phyloP scores from a whole-genome alignment of 2,113 vertebrate genomes.

The Marmota flaviventris region DNA sequence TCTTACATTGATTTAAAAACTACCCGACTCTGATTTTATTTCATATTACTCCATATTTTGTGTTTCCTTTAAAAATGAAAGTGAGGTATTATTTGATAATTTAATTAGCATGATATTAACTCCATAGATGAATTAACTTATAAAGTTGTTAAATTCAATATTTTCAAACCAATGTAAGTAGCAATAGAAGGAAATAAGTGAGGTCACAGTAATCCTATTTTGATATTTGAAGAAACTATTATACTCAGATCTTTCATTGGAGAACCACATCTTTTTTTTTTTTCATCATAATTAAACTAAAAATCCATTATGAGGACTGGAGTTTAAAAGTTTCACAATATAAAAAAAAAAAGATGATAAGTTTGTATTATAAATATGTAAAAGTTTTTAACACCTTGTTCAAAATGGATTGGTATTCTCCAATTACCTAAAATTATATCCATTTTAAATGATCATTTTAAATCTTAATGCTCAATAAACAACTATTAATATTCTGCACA shows the following conservation, averaged over 20 bases:
- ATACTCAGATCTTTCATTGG: background rate
- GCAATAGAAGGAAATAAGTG: background rate
- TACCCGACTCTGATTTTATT: background rate
- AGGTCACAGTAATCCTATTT: background rate
- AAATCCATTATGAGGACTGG: background rate
- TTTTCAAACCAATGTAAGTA: background rate
- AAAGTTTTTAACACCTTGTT: constrained; percentile 13
- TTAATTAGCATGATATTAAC: constrained; percentile 13
- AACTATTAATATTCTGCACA: background rate
- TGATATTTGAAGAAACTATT: background rate
- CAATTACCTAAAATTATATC: constrained; percentile 41
- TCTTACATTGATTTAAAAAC: background rate
- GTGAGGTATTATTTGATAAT: background rate
- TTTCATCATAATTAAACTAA: constrained; percentile 25
- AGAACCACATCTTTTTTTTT: background rate
- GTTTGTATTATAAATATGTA: background rate
- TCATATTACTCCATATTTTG: background rate
- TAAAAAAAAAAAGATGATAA: constrained; percentile 1
- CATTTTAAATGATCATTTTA: background rate
- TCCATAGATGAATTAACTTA: background rate
- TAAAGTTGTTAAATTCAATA: background rate
- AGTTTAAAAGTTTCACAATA: background rate
- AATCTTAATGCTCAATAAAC: background rate
- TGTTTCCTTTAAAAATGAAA: background rate
- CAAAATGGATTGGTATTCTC: constrained; percentile 22